phyloP scores from a whole-genome alignment of 1,140 invertebrate species.

The Hirudo medicinalis region DNA sequence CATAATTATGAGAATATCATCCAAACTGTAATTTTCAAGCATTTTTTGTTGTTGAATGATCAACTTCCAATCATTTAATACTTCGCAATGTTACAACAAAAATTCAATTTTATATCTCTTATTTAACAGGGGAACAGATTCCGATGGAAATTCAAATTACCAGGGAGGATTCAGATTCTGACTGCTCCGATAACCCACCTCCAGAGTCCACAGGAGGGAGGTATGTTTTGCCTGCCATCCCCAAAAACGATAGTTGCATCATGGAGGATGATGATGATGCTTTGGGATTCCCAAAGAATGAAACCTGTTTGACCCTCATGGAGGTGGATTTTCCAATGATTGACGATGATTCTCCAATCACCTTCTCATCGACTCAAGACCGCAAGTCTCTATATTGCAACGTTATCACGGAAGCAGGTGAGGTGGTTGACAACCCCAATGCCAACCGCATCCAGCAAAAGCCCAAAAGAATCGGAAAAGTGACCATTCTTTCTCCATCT shows the following conservation, averaged over 20 bases:
- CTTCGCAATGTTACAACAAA: neutral
- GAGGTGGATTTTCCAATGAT: neutral
- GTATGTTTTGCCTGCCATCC: constrained; percentile 8
- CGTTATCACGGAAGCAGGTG: too few relatives aligned
- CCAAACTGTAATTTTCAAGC: too few relatives aligned
- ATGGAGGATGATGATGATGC: neutral
- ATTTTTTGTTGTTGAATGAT: too few relatives aligned
- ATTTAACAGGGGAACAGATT: constrained; percentile 12
- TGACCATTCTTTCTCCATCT: constrained; percentile 9
- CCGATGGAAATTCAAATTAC: constrained; percentile 14
- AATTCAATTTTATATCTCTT: neutral
- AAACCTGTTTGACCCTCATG: constrained; percentile 13
- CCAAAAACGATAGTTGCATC: constrained; percentile 15
- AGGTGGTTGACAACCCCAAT: too few relatives aligned
- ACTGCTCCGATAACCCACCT: neutral
- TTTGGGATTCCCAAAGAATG: constrained; percentile 13
- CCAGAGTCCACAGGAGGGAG: constrained; percentile 1
- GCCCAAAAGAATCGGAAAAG: neutral
- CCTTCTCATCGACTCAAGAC: neutral
- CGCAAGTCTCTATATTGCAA: too few relatives aligned
- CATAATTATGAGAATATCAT: too few relatives aligned
- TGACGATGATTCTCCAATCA: neutral
- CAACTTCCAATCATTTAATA: too few relatives aligned
- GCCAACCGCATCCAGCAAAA: too few relatives aligned
- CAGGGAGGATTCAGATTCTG: neutral